Percentiles rank a stretch among this genome's conserved stretches.
These are phyloP conservation scores for Cinclus cinclus DNA, from an alignment of 2,113 vertebrate genomes.

Conservation along the genomic window DNA sequence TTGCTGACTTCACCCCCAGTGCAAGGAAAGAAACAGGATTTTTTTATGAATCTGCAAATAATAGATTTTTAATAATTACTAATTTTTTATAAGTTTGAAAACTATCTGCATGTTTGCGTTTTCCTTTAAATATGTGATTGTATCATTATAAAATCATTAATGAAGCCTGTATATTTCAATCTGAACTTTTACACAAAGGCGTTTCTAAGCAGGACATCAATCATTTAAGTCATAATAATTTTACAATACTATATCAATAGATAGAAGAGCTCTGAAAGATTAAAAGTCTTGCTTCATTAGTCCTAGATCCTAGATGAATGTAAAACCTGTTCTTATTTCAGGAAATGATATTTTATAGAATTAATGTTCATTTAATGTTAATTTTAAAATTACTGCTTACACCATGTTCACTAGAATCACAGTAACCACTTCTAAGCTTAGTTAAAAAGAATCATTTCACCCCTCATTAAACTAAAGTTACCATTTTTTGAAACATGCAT, in stretches of 20 bases:
- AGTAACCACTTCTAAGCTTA: background rate
- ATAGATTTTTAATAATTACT: background rate
- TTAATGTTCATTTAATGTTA: background rate
- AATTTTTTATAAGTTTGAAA: background rate
- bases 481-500: background rate
- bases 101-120: accelerated
- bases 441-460: background rate
- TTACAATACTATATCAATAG: background rate
- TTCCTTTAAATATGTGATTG: background rate
- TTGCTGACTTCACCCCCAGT: background rate
- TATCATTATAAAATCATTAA: background rate
- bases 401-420: background rate
- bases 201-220: background rate
- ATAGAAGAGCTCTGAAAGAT: background rate
- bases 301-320: background rate
- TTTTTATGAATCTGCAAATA: background rate
- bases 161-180: background rate
- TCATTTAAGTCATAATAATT: background rate
- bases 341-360: background rate
- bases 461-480: background rate
- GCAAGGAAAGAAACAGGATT: background rate
- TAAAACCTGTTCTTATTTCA: background rate
- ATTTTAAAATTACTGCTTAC: background rate
- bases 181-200: background rate
- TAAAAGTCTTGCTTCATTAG: background rate